These are phyloP conservation scores for Halesus radiatus DNA, from an alignment of 1,140 invertebrate species.

Conservation along the genomic window DNA sequence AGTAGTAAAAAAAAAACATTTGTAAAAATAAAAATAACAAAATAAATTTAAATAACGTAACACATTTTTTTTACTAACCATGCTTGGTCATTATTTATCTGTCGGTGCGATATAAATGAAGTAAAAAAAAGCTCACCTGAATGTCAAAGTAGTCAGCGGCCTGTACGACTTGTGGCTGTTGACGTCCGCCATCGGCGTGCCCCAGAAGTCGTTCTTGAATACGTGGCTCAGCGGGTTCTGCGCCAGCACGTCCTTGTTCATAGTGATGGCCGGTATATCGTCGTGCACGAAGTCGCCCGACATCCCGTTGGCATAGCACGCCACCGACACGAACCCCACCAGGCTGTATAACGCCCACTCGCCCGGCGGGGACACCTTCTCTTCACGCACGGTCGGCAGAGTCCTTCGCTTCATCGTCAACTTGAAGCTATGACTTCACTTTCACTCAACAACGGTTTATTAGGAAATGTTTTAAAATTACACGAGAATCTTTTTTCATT, in stretches of 20 bases:
- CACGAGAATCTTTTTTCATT: background rate
- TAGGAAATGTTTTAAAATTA: no score
- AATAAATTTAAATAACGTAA: no score
- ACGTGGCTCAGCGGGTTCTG: slow-evolving; percentile 75
- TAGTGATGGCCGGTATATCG: slow-evolving; percentile 88
- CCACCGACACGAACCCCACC: slow-evolving; percentile 76
- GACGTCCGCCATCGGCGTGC: slow-evolving; percentile 87
- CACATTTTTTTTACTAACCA: no score
- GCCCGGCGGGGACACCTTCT: slow-evolving; percentile 61
- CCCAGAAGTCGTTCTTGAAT: slow-evolving; percentile 92
- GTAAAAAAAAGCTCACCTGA: slow-evolving; percentile 78
- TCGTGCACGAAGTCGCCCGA: slow-evolving; percentile 92
- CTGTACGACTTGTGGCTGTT: slow-evolving; percentile 89
- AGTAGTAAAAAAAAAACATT: no score
- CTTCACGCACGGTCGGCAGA: slow-evolving; percentile 66
- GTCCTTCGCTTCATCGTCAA: slow-evolving; percentile 63
- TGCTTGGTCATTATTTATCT: no score
- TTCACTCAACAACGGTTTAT: no score
- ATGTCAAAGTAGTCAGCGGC: slow-evolving; percentile 85
- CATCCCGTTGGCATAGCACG: slow-evolving; percentile 84
- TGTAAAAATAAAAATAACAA: no score
- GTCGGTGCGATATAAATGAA: no score
- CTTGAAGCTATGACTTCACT: no score
- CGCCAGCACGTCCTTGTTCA: slow-evolving; percentile 87
- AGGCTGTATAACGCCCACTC: slow-evolving; percentile 71